A percentile compares a stretch with the other conserved stretches of the same genome.
These are phyloP conservation scores for Poliocrania exsul DNA, from an alignment of 2,797 vertebrate species.

Conservation along the genomic window DNA sequence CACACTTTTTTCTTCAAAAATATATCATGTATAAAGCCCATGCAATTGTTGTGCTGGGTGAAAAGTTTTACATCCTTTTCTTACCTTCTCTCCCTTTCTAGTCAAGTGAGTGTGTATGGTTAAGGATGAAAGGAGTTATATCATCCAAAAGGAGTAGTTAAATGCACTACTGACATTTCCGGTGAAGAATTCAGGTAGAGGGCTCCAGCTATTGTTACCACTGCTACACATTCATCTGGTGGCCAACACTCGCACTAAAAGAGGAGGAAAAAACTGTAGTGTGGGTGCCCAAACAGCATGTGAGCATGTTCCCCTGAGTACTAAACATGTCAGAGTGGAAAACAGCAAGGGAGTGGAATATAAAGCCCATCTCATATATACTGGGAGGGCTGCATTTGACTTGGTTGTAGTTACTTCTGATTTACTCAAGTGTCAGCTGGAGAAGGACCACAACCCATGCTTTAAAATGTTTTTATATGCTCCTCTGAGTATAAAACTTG, in stretches of 20 bases:
- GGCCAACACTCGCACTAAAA: background rate
- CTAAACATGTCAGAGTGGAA: background rate
- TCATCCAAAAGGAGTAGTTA: background rate
- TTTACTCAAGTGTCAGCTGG: constrained; percentile 48
- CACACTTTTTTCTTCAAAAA: background rate
- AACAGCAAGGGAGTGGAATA: background rate
- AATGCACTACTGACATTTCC: background rate
- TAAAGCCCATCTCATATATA: background rate
- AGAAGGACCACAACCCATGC: constrained; percentile 42
- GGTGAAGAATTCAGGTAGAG: background rate
- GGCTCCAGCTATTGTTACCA: background rate
- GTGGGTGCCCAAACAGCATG: background rate
- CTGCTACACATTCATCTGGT: background rate
- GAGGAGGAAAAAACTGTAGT: background rate
- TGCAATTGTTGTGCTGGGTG: background rate
- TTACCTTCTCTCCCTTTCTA: background rate
- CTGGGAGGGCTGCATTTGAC: background rate
- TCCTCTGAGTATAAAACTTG: constrained; percentile 59
- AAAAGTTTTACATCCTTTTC: background rate
- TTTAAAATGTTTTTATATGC: constrained; percentile 63
- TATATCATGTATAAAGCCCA: background rate
- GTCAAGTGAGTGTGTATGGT: background rate
- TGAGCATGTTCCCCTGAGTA: background rate
- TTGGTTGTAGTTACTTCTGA: background rate
- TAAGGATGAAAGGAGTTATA: background rate